phyloP scores from a whole-genome alignment of 2,113 vertebrate species.

The Lathamus discolor region DNA sequence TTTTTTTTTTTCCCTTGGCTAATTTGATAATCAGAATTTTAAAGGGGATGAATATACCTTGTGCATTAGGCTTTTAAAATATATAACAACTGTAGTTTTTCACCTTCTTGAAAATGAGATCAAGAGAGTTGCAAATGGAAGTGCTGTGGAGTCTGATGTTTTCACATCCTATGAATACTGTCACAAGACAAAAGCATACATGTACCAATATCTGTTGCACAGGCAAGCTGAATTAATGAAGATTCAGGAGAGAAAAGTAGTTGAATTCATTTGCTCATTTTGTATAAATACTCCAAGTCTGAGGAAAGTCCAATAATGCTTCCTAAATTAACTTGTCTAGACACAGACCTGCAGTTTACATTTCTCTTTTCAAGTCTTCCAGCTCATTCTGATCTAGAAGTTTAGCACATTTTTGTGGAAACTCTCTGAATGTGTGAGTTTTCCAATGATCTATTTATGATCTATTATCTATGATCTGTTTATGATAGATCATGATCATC shows the following conservation, averaged over 20 bases:
- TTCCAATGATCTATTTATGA: neutral
- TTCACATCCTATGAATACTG: accelerated
- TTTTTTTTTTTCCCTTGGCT: neutral
- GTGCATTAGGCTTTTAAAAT: neutral
- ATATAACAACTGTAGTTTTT: neutral
- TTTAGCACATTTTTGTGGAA: neutral
- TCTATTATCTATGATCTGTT: no score
- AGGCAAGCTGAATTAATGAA: neutral
- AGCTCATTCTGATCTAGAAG: neutral
- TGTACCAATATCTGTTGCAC: neutral
- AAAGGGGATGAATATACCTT: neutral
- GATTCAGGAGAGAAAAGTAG: neutral
- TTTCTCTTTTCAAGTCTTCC: neutral
- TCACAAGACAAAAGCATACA: neutral
- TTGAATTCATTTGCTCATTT: neutral
- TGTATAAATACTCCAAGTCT: neutral
- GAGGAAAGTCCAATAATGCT: neutral
- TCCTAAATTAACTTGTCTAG: neutral
- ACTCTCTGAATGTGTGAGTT: neutral
- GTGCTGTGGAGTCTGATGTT: neutral
- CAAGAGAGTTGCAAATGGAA: neutral
- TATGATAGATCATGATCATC: no score
- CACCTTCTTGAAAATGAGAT: neutral
- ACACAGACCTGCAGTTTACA: neutral
- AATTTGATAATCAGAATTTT: neutral